phyloP scores from a whole-genome alignment of 1,140 invertebrate genomes.

The Drosophila subobscura region DNA sequence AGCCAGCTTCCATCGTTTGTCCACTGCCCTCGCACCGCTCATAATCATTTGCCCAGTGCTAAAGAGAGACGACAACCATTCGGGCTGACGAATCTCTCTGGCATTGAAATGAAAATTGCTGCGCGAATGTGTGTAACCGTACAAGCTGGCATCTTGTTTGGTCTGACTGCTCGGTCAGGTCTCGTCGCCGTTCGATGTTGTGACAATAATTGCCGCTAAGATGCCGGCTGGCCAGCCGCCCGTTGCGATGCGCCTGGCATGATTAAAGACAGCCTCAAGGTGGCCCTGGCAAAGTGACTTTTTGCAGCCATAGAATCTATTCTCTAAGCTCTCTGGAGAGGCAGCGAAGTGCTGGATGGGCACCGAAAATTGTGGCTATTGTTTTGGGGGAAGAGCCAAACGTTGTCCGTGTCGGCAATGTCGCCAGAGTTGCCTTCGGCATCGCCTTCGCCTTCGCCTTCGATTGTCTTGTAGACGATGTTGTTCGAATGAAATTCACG shows the following conservation, averaged over 20 bases:
- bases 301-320: slow-evolving; percentile 26
- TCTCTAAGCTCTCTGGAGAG: neutral
- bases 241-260: slow-evolving; percentile 35
- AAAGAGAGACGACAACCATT: neutral
- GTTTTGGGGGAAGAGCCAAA: slow-evolving; percentile 34
- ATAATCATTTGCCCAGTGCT: slow-evolving; percentile 21
- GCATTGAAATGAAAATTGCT: slow-evolving; percentile 62
- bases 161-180: slow-evolving; percentile 18
- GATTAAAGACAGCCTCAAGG: slow-evolving; percentile 46
- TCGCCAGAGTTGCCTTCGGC: slow-evolving; percentile 72
- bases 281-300: slow-evolving; percentile 14
- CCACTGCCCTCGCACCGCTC: neutral
- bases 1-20: too few species aligned
- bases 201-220: slow-evolving; percentile 71
- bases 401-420: slow-evolving; percentile 66
- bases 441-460: slow-evolving; percentile 72
- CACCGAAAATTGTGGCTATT: slow-evolving; percentile 63
- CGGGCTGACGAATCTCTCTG: slow-evolving; percentile 36
- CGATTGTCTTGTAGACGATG: slow-evolving; percentile 79
- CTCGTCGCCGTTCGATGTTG: slow-evolving; percentile 39
- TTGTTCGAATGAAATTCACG: slow-evolving; percentile 81
- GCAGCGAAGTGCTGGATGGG: slow-evolving; percentile 23
- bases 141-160: slow-evolving; percentile 51
- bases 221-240: slow-evolving; percentile 13
- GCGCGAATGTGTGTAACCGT: slow-evolving; percentile 40